phyloP scores from a whole-genome alignment of 2,113 vertebrate species.

The Lucifuga dentata region DNA sequence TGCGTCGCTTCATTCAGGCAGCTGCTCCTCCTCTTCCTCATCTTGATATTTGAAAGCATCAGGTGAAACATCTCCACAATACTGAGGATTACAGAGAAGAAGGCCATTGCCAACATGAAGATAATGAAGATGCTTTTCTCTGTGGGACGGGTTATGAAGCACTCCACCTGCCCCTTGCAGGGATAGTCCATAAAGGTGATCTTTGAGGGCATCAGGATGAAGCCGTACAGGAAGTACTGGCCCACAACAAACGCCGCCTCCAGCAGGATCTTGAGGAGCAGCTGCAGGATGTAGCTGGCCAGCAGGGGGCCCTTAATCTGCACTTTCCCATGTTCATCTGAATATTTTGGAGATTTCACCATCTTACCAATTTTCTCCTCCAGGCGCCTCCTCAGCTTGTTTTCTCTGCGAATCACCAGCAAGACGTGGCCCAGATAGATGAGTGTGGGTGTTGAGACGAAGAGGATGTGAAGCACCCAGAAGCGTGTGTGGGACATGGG shows the following conservation, averaged over 20 bases:
- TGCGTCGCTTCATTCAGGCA: background rate
- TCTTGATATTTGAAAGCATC: constrained; percentile 65
- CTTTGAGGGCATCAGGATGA: constrained; percentile 83
- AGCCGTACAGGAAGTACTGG: constrained; percentile 85
- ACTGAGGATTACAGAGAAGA: constrained; percentile 88
- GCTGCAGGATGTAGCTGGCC: constrained; percentile 88
- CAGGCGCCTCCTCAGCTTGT: constrained; percentile 77
- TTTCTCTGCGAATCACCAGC: constrained; percentile 76
- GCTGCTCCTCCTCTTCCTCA: constrained; percentile 23
- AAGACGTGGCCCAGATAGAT: constrained; percentile 80
- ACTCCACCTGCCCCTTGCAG: constrained; percentile 85
- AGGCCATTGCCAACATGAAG: constrained; percentile 90
- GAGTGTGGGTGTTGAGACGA: constrained; percentile 72
- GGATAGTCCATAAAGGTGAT: constrained; percentile 82
- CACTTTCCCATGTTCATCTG: constrained; percentile 85
- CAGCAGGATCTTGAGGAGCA: constrained; percentile 89
- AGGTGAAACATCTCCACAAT: constrained; percentile 90
- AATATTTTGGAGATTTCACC: constrained; percentile 78
- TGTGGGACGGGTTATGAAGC: constrained; percentile 89
- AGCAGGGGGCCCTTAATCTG: constrained; percentile 88
- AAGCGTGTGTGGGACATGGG: constrained; percentile 81
- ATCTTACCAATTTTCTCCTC: constrained; percentile 50
- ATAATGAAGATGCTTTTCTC: constrained; percentile 84
- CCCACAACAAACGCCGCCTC: constrained; percentile 91
- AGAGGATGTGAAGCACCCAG: constrained; percentile 84